Conservation (phyloP, 2,113 vertebrate species). For the Lichenostomus cassidix region DNA sequence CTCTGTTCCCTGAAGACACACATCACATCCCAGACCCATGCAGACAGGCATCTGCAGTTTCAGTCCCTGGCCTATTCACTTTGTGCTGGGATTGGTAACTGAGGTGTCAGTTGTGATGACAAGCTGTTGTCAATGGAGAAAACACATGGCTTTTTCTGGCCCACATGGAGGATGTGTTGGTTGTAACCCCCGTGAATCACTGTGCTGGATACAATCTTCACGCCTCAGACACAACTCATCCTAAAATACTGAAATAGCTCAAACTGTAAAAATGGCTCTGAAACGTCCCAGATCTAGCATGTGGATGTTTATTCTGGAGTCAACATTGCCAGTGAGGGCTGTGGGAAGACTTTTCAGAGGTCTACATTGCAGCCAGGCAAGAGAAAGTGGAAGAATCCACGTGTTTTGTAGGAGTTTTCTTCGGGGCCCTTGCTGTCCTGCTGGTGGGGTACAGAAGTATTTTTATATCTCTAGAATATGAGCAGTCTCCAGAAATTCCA, state of each 20-base stretch:
- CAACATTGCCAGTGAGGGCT: neutral
- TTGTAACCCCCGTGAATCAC: constrained; percentile 24
- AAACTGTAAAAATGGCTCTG: neutral
- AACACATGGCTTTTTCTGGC: constrained; percentile 22
- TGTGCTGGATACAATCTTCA: neutral
- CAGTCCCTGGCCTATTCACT: neutral
- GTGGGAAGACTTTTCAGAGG: neutral
- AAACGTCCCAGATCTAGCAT: neutral
- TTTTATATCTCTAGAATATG: neutral
- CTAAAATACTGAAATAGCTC: neutral
- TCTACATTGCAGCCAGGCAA: neutral
- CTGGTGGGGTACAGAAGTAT: neutral
- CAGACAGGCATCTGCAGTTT: neutral
- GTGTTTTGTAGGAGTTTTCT: neutral
- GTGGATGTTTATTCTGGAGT: neutral
- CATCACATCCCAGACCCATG: neutral
- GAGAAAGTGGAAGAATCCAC: neutral
- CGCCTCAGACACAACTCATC: neutral
- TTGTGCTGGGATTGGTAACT: neutral
- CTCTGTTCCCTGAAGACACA: neutral
- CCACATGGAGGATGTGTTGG: neutral
- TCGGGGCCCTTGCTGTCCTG: neutral
- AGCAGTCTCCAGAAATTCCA: neutral
- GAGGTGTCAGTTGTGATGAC: neutral
- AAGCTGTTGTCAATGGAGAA: constrained; percentile 30